phyloP scores from a whole-genome alignment of 1,140 invertebrate species.

The Lasaia peninsularis region DNA sequence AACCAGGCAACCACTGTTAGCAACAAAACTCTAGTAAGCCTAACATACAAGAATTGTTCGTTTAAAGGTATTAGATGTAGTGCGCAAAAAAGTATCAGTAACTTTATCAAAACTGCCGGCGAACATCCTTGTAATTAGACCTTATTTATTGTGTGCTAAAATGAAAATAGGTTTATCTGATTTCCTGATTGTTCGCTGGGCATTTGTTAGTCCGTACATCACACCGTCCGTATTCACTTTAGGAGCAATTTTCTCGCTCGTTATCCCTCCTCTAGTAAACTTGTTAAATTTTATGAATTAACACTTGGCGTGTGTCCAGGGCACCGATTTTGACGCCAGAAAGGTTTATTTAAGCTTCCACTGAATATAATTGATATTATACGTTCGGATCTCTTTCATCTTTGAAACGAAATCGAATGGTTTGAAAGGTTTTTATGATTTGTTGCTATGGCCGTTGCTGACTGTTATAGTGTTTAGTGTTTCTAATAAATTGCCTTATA shows the following conservation, averaged over 20 bases:
- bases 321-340: conserved; percentile 40
- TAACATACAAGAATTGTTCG: too few species aligned
- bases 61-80: too few species aligned
- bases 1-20: too few species aligned
- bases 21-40: too few species aligned
- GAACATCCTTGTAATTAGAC: background rate
- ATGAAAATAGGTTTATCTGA: conserved; percentile 8
- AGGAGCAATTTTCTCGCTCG: conserved; percentile 49
- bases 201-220: conserved; percentile 16
- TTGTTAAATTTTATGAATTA: conserved; percentile 68
- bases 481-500: background rate
- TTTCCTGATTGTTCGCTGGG: background rate
- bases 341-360: conserved; percentile 55
- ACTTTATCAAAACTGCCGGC: too few species aligned
- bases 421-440: conserved; percentile 13
- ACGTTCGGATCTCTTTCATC: conserved; percentile 47
- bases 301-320: conserved; percentile 52
- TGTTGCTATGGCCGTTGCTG: conserved; percentile 13
- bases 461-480: conserved; percentile 1
- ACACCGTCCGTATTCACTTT: conserved; percentile 34
- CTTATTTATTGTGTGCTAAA: conserved; percentile 5
- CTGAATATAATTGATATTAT: conserved; percentile 65
- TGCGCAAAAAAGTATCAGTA: too few species aligned
- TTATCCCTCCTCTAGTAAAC: conserved; percentile 52
- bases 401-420: conserved; percentile 18